Percentiles rank a stretch among this genome's conserved stretches.
Evolutionary conservation across 2,797 vertebrate species (phyloP).

Genomic region (Notolabrus celidotus): DNA sequence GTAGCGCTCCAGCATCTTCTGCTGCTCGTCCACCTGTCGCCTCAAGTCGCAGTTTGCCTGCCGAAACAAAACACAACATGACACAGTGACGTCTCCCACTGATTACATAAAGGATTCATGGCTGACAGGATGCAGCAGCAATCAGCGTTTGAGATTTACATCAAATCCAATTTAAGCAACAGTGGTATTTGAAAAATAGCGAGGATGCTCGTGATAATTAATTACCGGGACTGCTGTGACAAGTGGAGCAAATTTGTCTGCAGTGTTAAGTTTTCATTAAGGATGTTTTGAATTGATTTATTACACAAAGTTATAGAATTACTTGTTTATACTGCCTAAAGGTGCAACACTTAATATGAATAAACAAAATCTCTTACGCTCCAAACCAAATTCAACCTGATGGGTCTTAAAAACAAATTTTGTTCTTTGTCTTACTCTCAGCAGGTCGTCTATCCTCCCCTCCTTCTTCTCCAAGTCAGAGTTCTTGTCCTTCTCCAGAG

Average conservation of each 20-base stretch:
- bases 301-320: neutral
- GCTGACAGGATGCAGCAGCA: neutral
- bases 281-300: neutral
- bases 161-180: slow-evolving; percentile 17
- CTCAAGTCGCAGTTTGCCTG: slow-evolving; percentile 98
- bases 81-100: slow-evolving; percentile 6
- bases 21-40: slow-evolving; percentile 97
- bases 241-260: slow-evolving; percentile 3
- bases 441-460: slow-evolving; percentile 96
- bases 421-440: slow-evolving; percentile 87
- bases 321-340: too few species aligned
- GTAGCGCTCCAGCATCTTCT: slow-evolving; percentile 97
- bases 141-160: slow-evolving; percentile 35
- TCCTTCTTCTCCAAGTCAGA: slow-evolving; percentile 99
- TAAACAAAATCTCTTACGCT: too few species aligned
- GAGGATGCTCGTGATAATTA: slow-evolving; percentile 17
- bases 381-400: neutral
- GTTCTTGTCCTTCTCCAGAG: slow-evolving; percentile 97
- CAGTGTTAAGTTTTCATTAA: slow-evolving; percentile 2
- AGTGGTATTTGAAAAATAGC: slow-evolving; percentile 34
- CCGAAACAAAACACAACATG: slow-evolving; percentile 13
- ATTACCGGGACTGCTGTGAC: slow-evolving; percentile 15
- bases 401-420: neutral
- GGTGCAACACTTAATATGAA: too few species aligned
- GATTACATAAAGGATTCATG: slow-evolving; percentile 4